These are phyloP conservation scores for Psilopogon haemacephalus DNA, from an alignment of 2,113 vertebrate species.

Conservation along the genomic window DNA sequence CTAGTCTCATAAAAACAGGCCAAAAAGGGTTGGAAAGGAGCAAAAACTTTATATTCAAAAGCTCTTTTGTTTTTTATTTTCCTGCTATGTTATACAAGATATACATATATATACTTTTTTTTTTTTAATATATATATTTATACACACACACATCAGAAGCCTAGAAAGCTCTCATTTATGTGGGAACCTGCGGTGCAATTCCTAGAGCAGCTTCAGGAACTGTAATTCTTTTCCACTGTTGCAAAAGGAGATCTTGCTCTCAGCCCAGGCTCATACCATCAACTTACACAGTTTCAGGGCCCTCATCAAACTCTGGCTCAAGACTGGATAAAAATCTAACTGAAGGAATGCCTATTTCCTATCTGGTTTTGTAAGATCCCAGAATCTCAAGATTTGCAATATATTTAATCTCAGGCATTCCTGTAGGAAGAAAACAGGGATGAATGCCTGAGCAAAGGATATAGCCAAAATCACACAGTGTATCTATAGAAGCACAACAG, in stretches of 20 bases:
- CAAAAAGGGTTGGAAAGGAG: background rate
- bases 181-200: background rate
- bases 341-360: background rate
- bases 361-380: background rate
- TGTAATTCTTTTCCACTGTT: background rate
- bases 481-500: background rate
- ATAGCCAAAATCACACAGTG: accelerated
- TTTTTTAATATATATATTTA: too few species aligned
- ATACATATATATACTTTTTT: too few species aligned
- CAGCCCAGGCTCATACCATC: background rate
- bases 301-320: background rate
- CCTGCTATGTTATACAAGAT: background rate
- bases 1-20: background rate
- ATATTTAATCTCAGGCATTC: background rate
- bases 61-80: background rate
- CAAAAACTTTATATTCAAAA: background rate
- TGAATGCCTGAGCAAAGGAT: background rate
- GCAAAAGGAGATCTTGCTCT: background rate
- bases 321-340: background rate
- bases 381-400: background rate
- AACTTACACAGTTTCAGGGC: background rate
- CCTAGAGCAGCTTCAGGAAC: background rate
- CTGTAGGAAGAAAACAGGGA: background rate
- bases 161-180: background rate
- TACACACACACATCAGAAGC: background rate